Conservation (phyloP, 2,113 vertebrate genomes). For the Sorex fumeus region DNA sequence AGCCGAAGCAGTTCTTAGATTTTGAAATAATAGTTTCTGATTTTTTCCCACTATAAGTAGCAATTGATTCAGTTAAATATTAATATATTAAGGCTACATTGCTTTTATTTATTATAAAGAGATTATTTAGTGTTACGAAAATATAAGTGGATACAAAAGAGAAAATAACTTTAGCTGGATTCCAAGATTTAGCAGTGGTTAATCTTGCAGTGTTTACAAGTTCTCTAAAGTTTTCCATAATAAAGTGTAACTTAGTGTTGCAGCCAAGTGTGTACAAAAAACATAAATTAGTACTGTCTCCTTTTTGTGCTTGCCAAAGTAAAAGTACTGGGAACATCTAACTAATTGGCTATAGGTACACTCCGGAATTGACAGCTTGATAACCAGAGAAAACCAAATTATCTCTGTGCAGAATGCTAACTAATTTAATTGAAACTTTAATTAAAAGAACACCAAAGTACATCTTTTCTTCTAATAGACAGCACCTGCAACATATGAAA, state of each 20-base stretch:
- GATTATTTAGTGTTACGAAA: slow-evolving; percentile 10
- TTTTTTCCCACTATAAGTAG: background rate
- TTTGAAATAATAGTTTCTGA: slow-evolving; percentile 44
- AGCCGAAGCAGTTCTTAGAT: background rate
- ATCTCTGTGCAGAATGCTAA: slow-evolving; percentile 73
- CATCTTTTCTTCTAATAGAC: slow-evolving; percentile 79
- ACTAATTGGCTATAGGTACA: background rate
- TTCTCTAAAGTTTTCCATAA: background rate
- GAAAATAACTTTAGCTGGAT: slow-evolving; percentile 1
- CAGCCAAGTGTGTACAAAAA: slow-evolving; percentile 20
- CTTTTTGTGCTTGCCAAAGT: background rate
- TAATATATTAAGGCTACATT: background rate
- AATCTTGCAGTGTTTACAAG: background rate
- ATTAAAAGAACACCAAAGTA: slow-evolving; percentile 82
- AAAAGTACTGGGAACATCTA: slow-evolving; percentile 7
- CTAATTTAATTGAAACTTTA: slow-evolving; percentile 81
- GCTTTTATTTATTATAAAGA: slow-evolving; percentile 39
- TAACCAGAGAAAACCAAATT: slow-evolving; percentile 65
- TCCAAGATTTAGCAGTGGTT: background rate
- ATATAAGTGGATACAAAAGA: background rate
- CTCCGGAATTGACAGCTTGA: slow-evolving; percentile 54
- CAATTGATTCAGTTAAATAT: background rate
- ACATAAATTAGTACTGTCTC: background rate
- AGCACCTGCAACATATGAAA: slow-evolving; percentile 82
- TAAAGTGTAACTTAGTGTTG: slow-evolving; percentile 19